Evolutionary conservation across 1,140 invertebrate species (phyloP), one percentile per base, ranked within the genome.

Genomic region (Potamilus streckersoni): DNA sequence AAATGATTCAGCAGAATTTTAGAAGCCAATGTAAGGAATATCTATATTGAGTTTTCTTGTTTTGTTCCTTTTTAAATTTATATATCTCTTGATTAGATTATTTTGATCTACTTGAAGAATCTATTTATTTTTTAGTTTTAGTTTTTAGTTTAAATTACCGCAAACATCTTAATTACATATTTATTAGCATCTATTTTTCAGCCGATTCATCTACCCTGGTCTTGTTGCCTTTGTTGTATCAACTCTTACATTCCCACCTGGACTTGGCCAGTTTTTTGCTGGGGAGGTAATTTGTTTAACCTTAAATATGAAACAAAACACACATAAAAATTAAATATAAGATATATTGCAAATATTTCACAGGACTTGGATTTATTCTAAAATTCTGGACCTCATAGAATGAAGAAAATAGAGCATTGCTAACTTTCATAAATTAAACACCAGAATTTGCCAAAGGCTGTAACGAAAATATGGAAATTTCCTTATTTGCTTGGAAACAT

Each of bases 171-270:
- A 20, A 13, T 31, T 31, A 31, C 58, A 77, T 57, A 55, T 65
- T 60, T 64, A 23, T 67, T 66, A 38, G 58, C 15, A 69, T 63
- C 71, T 73, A 65, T 19, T 61, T 87, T 87, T 63, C 83, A 90
- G 89, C 83, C 87, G 88, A 55, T 88, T 90, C 81, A 84, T 90
- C 38, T 90, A 89, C 72, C 88, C 89, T 38, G 84, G 84, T 38
- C 55, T 89, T 17, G 83, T 90, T 17, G 81, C 87, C 20, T 72
- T 89, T 56, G 76, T 89, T 23, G 87, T 89, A 58, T 76, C 86
- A 15, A 84, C 89, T n/a, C 63, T 87, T 15, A 88, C 86, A 77
- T 90, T 88, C 78, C 89, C 89, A 49, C 86, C 84, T 62, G 87
- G 87, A 20, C 78, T 89, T 31, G 89, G 89, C 49, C 87, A 90